These are phyloP conservation scores for Hypercompe scribonia DNA, from an alignment of 2,888 invertebrate species.

Conservation along the genomic window DNA sequence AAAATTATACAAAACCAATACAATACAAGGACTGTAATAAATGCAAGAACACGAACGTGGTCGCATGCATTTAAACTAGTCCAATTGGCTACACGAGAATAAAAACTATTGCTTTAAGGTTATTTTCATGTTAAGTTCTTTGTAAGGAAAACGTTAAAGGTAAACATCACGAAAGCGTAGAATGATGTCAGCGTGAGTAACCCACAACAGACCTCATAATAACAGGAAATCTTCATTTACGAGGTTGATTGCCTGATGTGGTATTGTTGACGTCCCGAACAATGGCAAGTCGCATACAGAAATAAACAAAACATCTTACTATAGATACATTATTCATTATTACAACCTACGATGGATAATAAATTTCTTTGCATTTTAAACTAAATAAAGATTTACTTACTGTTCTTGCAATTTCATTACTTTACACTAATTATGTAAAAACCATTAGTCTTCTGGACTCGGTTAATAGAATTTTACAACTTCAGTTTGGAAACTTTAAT, in stretches of 20 bases:
- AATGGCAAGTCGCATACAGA: conserved; percentile 31
- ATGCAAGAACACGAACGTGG: neutral
- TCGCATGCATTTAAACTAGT: neutral
- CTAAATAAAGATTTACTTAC: neutral
- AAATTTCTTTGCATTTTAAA: neutral
- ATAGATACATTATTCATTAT: neutral
- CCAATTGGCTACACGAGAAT: neutral
- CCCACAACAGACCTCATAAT: conserved; percentile 51
- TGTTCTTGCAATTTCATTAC: neutral
- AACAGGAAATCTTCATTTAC: conserved; percentile 69
- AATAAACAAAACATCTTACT: conserved; percentile 16
- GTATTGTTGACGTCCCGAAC: conserved; percentile 36
- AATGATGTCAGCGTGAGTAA: conserved; percentile 59
- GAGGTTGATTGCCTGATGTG: conserved; percentile 50
- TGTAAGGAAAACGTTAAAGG: conserved; percentile 53
- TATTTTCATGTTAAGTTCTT: conserved; percentile 17
- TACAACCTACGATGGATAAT: neutral
- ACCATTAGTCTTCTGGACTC: neutral
- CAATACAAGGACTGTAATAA: neutral
- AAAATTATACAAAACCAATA: neutral
- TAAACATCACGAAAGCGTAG: conserved; percentile 47
- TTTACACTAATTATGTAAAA: neutral
- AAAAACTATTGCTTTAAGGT: conserved; percentile 11
- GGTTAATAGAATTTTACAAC: neutral
- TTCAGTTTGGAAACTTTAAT: neutral